phyloP scores from a whole-genome alignment of 2,113 vertebrate genomes.

The Sisor rabdophorus region DNA sequence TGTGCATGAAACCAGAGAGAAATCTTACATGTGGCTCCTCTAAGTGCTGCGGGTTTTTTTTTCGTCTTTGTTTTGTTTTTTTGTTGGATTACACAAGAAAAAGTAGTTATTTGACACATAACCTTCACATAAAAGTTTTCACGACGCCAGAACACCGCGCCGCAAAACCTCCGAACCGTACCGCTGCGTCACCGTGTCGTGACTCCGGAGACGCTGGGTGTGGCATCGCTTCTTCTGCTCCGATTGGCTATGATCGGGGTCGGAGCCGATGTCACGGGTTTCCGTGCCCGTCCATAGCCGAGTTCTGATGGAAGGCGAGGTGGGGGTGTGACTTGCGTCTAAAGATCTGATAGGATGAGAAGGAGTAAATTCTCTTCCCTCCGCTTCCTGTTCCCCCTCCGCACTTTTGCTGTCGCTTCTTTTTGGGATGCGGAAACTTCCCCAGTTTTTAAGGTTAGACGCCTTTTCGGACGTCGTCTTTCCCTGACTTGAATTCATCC shows the following conservation, averaged over 20 bases:
- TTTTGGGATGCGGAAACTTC: conserved; percentile 93
- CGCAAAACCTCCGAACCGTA: conserved; percentile 83
- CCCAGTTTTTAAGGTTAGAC: conserved; percentile 84
- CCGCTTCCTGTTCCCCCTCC: conserved; percentile 51
- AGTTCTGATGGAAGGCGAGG: conserved; percentile 64
- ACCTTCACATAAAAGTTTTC: conserved; percentile 60
- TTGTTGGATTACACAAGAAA: conserved; percentile 32
- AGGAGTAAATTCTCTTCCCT: conserved; percentile 55
- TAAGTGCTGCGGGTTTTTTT: conserved; percentile 25
- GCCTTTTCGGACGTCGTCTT: conserved; percentile 58
- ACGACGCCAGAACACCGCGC: conserved; percentile 89
- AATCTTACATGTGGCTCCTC: conserved; percentile 37
- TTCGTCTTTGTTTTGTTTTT: neutral
- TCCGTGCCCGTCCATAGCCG: conserved; percentile 72
- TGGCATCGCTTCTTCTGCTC: conserved; percentile 82
- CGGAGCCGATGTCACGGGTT: conserved; percentile 72
- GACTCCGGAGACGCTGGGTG: conserved; percentile 75
- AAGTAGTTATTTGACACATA: conserved; percentile 28
- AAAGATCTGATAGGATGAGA: conserved; percentile 39
- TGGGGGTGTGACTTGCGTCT: conserved; percentile 61
- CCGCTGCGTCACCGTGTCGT: conserved; percentile 72
- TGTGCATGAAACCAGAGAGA: neutral
- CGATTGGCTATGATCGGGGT: conserved; percentile 72
- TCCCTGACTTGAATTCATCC: conserved; percentile 60
- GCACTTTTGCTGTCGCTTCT: conserved; percentile 74